These are phyloP conservation scores for Pteria penguin DNA, from an alignment of 2,888 invertebrate genomes.

Conservation along the genomic window DNA sequence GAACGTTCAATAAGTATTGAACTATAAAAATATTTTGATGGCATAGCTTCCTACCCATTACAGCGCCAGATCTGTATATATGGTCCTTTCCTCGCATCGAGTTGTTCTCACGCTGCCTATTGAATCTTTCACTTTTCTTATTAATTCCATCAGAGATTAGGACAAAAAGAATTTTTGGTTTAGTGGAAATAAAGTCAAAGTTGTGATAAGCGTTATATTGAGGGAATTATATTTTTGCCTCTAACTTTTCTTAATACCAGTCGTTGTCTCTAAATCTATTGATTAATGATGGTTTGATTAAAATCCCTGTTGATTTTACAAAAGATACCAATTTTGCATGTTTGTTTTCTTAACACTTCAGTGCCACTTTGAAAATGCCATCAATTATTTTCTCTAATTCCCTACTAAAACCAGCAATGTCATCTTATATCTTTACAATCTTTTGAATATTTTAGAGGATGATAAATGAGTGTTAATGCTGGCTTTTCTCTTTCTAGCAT, in stretches of 20 bases:
- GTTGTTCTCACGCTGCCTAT: no score
- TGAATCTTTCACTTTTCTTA: no score
- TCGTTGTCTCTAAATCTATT: neutral
- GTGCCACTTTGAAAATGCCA: conserved; percentile 32
- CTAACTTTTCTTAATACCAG: neutral
- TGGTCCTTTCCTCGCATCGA: no score
- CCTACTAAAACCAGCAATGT: conserved; percentile 20
- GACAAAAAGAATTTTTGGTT: no score
- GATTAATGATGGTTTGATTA: neutral
- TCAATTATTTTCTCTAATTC: conserved; percentile 32
- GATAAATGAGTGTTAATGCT: conserved; percentile 31
- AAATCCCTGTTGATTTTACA: conserved; percentile 29
- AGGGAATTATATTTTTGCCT: neutral
- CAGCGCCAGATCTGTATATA: no score
- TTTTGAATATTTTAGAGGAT: conserved; percentile 43
- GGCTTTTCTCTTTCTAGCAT: conserved; percentile 26
- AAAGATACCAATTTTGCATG: conserved; percentile 22
- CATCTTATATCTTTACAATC: conserved; percentile 31
- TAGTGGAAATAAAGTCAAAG: no score
- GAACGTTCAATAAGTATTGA: no score
- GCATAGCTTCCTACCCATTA: no score
- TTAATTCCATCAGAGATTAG: no score
- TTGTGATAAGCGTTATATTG: neutral
- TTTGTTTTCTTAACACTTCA: conserved; percentile 33
- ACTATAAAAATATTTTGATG: no score